Evolutionary conservation across 1,140 invertebrate species (phyloP).

Genomic region (Leptestheria dahalacensis): DNA sequence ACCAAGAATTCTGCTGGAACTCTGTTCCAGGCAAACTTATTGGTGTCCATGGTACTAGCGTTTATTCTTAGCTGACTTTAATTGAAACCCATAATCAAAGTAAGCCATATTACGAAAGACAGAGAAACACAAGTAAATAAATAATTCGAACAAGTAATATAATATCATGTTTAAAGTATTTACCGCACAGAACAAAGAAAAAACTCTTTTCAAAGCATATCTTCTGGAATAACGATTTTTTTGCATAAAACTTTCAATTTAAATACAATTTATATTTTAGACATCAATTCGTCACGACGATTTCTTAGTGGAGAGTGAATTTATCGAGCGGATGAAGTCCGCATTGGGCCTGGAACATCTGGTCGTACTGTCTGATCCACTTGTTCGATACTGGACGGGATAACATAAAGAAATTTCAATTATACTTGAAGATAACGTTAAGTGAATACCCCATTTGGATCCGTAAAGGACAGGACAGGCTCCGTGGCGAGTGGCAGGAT

Average conservation of each 20-base stretch:
- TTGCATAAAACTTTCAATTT: background rate
- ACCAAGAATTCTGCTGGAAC: too few relatives aligned
- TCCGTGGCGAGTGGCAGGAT: slow-evolving; percentile 32
- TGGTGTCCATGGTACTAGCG: too few relatives aligned
- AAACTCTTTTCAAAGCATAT: too few relatives aligned
- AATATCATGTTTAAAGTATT: too few relatives aligned
- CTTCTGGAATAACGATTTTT: too few relatives aligned
- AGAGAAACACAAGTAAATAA: too few relatives aligned
- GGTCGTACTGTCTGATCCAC: slow-evolving; percentile 26
- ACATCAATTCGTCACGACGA: background rate
- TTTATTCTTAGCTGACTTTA: too few relatives aligned
- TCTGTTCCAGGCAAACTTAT: too few relatives aligned
- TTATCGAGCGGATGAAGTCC: slow-evolving; percentile 23
- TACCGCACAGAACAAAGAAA: too few relatives aligned
- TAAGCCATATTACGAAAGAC: too few relatives aligned
- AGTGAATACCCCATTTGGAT: slow-evolving; percentile 34
- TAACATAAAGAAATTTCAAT: background rate
- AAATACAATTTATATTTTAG: background rate
- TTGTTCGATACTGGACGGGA: slow-evolving; percentile 28
- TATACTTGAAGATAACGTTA: slow-evolving; percentile 1
- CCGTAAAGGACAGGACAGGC: slow-evolving; percentile 37
- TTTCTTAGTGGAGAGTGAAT: slow-evolving; percentile 11
- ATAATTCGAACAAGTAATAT: too few relatives aligned
- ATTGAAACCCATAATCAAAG: too few relatives aligned
- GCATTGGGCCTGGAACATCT: slow-evolving; percentile 22